phyloP scores from a whole-genome alignment of 2,888 invertebrate genomes.

The Tiliacea citrago region DNA sequence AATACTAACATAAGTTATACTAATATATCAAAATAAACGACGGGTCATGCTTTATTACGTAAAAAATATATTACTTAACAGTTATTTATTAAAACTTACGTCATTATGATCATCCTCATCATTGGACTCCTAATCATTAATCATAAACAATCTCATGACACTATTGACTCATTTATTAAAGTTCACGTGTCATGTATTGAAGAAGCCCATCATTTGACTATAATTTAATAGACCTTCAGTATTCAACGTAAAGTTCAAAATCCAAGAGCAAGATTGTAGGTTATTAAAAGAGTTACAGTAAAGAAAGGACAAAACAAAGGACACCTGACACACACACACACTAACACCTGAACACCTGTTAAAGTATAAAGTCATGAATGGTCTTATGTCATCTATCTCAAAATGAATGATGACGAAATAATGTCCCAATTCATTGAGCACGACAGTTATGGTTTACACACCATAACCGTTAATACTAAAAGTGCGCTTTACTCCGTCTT shows the following conservation, averaged over 20 bases:
- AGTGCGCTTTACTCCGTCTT: not conserved
- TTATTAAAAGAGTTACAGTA: not conserved
- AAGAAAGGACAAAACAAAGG: too few relatives aligned
- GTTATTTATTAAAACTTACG: constrained; percentile 31
- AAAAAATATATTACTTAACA: constrained; percentile 14
- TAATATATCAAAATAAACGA: not conserved
- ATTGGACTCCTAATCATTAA: constrained; percentile 36
- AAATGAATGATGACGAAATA: constrained; percentile 27
- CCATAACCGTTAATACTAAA: not conserved
- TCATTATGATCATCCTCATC: constrained; percentile 27
- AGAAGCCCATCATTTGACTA: constrained; percentile 8
- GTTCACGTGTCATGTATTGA: constrained; percentile 16
- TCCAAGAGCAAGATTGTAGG: not conserved
- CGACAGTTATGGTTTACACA: not conserved
- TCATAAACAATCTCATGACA: constrained; percentile 33
- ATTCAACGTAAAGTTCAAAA: not conserved
- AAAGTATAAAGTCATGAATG: constrained; percentile 26
- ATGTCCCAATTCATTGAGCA: constrained; percentile 16
- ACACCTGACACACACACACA: too few relatives aligned
- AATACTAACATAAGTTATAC: not conserved
- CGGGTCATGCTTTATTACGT: constrained; percentile 1
- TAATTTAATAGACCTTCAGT: not conserved
- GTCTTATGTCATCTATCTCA: constrained; percentile 28
- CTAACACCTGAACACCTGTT: constrained; percentile 36
- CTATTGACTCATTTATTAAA: constrained; percentile 42